Evolutionary conservation across 2,888 invertebrate genomes (phyloP), one percentile per base, ranked within the genome.

Genomic region (Melitaea athalia): DNA sequence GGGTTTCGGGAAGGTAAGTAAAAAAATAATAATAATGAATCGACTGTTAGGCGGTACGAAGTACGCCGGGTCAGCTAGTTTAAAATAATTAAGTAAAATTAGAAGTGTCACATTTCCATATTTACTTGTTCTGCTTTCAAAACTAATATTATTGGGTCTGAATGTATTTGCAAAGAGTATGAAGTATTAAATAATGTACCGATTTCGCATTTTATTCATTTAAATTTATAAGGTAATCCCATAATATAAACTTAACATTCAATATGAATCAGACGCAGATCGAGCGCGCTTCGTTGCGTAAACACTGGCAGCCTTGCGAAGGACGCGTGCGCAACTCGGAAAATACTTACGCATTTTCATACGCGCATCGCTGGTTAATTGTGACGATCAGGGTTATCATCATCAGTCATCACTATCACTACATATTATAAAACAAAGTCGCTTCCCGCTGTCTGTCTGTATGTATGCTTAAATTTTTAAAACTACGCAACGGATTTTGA

Each of bases 281-380:
- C 59, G 50, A 49, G 66, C 65, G 67, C 42, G 55, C 43, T 60
- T 60, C 43, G 67, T 68, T 86, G 79, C 79, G 81, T 80, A 87
- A 88, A 74, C 73, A 68, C 81, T 85, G 85, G 86, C 87, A 87
- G 85, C 88, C 89, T 89, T 88, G 88, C 77, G 86, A 88, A 89
- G 90, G 89, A 86, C 86, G 85, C 84, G 82, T 83, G 81, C 81
- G 75, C 79, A 76, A 78, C 75, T 73, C 77, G 79, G 84, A 86
- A 88, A 87, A 86, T 79, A 77, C 76, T 69, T 71, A 74, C 70
- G 75, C 80, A 81, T 85, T 85, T 84, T 83, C 84, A 84, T 85
- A 65, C 68, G 67, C 70, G 67, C 68, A 17, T 63, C 17, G 71
- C 45, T 50, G 49, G 68, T 73, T 63, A 70, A 65, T 67, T 24